Percentiles rank a stretch among this genome's conserved stretches.
These are phyloP conservation scores for Diadophis punctatus DNA, from an alignment of 2,113 vertebrate genomes.

Conservation along the genomic window DNA sequence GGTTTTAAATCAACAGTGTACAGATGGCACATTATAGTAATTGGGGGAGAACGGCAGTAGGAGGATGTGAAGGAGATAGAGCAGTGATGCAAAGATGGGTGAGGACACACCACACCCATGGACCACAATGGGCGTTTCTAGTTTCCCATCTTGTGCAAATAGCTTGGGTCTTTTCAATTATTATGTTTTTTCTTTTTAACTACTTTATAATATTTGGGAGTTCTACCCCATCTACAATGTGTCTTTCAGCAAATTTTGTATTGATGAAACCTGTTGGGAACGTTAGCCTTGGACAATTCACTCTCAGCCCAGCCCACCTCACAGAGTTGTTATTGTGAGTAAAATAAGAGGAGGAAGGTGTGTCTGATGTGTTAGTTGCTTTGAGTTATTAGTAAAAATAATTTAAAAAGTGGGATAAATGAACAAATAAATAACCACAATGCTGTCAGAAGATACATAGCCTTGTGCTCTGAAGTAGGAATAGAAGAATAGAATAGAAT, in stretches of 20 bases:
- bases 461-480: neutral
- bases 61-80: neutral
- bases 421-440: neutral
- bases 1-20: neutral
- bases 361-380: neutral
- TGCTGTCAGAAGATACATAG: neutral
- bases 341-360: neutral
- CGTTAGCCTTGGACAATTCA: neutral
- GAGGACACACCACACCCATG: neutral
- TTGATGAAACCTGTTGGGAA: neutral
- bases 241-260: neutral
- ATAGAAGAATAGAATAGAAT: neutral
- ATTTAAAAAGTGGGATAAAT: neutral
- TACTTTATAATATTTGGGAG: neutral
- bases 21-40: neutral
- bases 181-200: neutral
- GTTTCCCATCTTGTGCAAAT: neutral
- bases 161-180: neutral
- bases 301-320: neutral
- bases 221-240: neutral
- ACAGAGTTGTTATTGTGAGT: neutral
- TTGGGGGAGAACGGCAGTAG: neutral
- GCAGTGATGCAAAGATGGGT: neutral
- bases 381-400: neutral
- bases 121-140: neutral